These are phyloP conservation scores for Trichogramma pretiosum DNA, from an alignment of 1,140 invertebrate species.

Conservation along the genomic window DNA sequence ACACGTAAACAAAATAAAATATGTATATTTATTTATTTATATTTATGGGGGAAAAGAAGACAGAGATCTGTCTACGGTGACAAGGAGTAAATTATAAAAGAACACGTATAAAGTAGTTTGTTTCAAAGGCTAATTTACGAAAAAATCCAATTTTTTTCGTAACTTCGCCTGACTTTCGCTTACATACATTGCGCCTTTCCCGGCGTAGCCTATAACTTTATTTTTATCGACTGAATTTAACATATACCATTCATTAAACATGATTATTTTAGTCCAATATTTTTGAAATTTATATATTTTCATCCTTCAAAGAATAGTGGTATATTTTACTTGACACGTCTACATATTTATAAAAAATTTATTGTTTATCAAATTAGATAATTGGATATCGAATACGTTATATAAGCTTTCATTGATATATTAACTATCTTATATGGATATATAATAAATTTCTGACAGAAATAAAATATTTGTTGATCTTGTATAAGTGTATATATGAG, in stretches of 20 bases:
- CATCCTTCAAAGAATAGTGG: background rate
- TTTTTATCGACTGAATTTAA: slow-evolving; percentile 2
- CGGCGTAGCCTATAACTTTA: slow-evolving; percentile 8
- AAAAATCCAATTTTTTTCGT: background rate
- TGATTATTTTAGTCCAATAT: background rate
- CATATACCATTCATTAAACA: too few species aligned
- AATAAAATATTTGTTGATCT: too few species aligned
- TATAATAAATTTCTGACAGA: too few species aligned
- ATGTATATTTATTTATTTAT: too few species aligned
- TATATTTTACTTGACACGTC: too few species aligned
- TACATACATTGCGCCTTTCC: slow-evolving; percentile 9
- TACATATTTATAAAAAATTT: too few species aligned
- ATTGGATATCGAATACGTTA: too few species aligned
- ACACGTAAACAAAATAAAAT: background rate
- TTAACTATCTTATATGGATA: too few species aligned
- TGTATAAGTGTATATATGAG: too few species aligned
- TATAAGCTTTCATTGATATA: too few species aligned
- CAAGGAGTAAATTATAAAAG: slow-evolving; percentile 6
- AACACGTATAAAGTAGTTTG: slow-evolving; percentile 13
- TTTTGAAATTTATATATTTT: background rate
- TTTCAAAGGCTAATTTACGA: background rate
- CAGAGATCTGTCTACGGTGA: background rate
- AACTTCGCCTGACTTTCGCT: background rate
- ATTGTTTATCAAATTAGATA: too few species aligned
- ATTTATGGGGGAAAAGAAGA: slow-evolving; percentile 4